Evolutionary conservation across 2,113 vertebrate species (phyloP), one percentile per base, ranked within the genome.

Genomic region (Abramis brama): DNA sequence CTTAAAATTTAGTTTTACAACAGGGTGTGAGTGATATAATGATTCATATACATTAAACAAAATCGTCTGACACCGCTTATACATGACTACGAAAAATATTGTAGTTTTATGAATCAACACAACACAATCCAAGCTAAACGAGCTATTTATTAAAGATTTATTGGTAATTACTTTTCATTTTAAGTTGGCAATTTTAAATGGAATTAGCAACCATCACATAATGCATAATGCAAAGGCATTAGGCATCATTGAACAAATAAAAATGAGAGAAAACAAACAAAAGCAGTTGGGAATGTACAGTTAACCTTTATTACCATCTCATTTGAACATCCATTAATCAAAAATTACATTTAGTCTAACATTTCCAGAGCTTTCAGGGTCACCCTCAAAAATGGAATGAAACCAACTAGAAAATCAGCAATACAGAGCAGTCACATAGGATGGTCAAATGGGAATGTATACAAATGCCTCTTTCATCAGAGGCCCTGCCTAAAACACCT

Each of bases 251-350:
- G 19, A 57, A 57, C 55, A 21, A 21, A 21, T 23, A 21, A 11
- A 70, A 71, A 77, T 55, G 4, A 27, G 33, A 8, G 17, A 85
- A 77, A 79, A 27, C 52, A 74, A 62, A 71, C 23, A 27, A 30
- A 43, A 2, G 66, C 39, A 10, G 30, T 84, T 47, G 5, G 52
- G 11, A 45, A 52, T 57, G 36, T 71, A 74, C 77, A 68, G 4
- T 68, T 70, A n/a, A 21, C 64, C 43, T 86, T 90, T 85, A 86
- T 74, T 88, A 36, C 55, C 11, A 39, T 82, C 52, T 84, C 59
- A 66, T 13, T 57, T 82, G 19, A 89, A 68, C 30, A 78, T 68
- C 43, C 68, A 86, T 60, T 73, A 13, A 30, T 73, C 71, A 82
- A 23, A 83, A 30, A 3, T 43, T 23, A 52, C 21, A 50, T n/a